Base-by-base conservation (phyloP, 1,140 invertebrate species). In the Anastrepha obliqua region DNA sequence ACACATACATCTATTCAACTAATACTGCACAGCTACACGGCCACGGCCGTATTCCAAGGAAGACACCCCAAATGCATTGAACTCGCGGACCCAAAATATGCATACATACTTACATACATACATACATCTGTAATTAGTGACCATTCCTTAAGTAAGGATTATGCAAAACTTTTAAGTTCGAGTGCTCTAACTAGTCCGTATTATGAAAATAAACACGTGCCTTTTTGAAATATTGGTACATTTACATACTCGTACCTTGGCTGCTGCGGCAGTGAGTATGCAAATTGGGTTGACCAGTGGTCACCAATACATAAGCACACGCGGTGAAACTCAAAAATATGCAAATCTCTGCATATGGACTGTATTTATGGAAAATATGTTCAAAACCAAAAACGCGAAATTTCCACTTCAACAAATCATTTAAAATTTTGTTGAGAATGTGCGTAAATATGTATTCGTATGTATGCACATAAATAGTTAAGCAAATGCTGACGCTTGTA, bases 141-240 rank as follows among this genome's bases (percentile, higher is more conserved):
- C 74, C 74, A 81, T 81, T 81, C 7, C 74, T 81, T 81, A n/a
- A 81, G 74, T 47, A 81, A 81, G 74, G 74, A 81, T 81, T 81
- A 81, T 81, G 74, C n/a, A 81, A 81, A 81, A 81, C 74, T 81
- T 55, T 11, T 3, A 55, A 81, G 74, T 81, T 81, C 47, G 17
- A 55, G 17, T 20, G 7, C 11, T 20, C 47, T 81, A 81, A 81
- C 74, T 81, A 81, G n/a, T 3, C 8, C 11, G 47, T 55, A 81
- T 58, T 81, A 29, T n/a, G 42, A 74, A 74, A 74, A 47, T 8
- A 81, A 81, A 58, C 74, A 81, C 74, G 74, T 81, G 74, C 8
- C 74, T 81, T 81, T 78, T 55, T 20, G 15, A 81, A 81, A 55
- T 81, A 20, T 81, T 81, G 17, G 42, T 74, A 17, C 17, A 74